Percentiles rank a stretch among this genome's conserved stretches.
These are phyloP conservation scores for Vipera ursinii DNA, from an alignment of 2,797 vertebrate genomes.

Conservation along the genomic window DNA sequence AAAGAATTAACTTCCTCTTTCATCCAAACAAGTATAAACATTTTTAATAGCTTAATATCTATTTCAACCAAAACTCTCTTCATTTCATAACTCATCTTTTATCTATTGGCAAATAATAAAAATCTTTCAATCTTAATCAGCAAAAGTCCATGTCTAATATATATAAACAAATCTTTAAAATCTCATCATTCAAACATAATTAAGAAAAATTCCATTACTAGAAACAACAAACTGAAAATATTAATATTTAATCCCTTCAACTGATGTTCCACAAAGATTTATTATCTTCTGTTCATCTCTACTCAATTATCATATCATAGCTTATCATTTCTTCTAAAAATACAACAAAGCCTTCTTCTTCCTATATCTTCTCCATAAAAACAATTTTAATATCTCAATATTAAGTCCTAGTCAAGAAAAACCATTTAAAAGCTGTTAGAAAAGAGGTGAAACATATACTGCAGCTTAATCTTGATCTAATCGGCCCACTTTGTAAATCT, in stretches of 20 bases:
- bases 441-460: neutral
- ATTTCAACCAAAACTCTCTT: neutral
- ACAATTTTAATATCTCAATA: neutral
- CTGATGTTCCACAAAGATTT: neutral
- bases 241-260: neutral
- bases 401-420: neutral
- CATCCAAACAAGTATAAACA: neutral
- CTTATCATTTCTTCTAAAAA: neutral
- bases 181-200: neutral
- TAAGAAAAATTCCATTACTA: neutral
- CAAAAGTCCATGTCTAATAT: neutral
- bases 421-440: neutral
- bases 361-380: neutral
- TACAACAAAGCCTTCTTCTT: neutral
- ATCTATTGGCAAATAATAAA: neutral
- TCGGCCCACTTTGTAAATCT: neutral
- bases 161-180: neutral
- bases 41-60: neutral
- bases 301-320: neutral
- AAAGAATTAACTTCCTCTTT: neutral
- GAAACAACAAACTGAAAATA: neutral
- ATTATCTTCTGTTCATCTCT: neutral
- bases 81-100: neutral
- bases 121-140: neutral
- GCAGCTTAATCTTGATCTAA: neutral